These are phyloP conservation scores for Lytechinus variegatus DNA, from an alignment of 35 echinoderm and acorn worm species.

Conservation along the genomic window DNA sequence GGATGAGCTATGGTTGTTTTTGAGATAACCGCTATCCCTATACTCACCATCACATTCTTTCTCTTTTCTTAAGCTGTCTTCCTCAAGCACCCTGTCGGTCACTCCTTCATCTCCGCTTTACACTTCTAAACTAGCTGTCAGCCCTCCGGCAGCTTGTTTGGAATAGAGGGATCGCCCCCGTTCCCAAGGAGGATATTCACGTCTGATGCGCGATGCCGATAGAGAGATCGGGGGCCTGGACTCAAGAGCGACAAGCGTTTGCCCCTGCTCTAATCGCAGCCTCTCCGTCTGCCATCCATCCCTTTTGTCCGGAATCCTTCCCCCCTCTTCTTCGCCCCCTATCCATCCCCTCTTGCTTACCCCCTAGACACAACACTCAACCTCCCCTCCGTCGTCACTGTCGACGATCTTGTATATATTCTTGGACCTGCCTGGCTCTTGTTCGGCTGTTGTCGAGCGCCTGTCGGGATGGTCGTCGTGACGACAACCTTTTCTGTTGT, in stretches of 20 bases:
- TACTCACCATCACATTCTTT: background rate
- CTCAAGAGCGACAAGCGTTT: background rate
- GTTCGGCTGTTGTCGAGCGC: background rate
- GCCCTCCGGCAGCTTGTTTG: background rate
- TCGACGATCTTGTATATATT: background rate
- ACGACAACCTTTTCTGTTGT: background rate
- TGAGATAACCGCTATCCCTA: background rate
- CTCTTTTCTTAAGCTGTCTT: background rate
- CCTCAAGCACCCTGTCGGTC: background rate
- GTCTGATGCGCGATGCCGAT: constrained; percentile 7
- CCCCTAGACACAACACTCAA: background rate
- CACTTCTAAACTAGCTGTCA: background rate
- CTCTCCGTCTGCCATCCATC: background rate
- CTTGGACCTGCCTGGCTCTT: background rate
- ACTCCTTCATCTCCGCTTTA: background rate
- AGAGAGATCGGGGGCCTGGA: background rate
- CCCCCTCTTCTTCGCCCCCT: background rate
- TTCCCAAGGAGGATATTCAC: background rate
- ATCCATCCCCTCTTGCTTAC: background rate
- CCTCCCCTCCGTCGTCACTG: background rate
- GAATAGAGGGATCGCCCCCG: background rate
- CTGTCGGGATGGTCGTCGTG: background rate
- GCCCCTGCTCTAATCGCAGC: background rate
- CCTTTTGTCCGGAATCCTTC: background rate
- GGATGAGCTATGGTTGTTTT: background rate